These are phyloP conservation scores for Enoplosus armatus DNA, from an alignment of 2,797 vertebrate species.

Conservation along the genomic window DNA sequence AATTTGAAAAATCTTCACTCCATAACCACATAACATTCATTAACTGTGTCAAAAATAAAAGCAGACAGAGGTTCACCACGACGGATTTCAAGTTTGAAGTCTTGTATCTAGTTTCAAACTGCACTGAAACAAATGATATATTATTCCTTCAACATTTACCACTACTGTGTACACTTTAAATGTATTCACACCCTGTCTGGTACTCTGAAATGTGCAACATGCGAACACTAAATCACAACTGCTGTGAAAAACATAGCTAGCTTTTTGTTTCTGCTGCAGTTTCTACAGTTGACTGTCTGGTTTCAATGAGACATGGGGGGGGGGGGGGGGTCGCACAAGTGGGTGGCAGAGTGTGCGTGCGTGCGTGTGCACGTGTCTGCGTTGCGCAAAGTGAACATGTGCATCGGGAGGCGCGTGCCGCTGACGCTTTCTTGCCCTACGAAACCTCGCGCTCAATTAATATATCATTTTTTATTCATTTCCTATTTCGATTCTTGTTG, in stretches of 20 bases:
- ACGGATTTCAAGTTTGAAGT: not conserved
- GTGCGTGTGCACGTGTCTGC: constrained; percentile 24
- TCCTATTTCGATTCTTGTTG: no score
- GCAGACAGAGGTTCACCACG: not conserved
- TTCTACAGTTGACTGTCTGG: not conserved
- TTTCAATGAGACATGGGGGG: not conserved
- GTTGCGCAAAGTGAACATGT: not conserved
- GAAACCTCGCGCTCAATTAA: constrained; percentile 10
- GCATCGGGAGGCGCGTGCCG: constrained; percentile 1
- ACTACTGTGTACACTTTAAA: no score
- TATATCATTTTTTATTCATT: not conserved
- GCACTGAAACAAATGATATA: not conserved
- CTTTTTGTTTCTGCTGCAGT: no score
- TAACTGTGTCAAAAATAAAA: not conserved
- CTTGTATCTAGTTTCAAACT: not conserved
- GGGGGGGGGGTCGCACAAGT: constrained; percentile 23
- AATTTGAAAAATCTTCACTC: not conserved
- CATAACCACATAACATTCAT: not conserved
- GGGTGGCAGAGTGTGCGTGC: constrained; percentile 5
- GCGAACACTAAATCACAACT: not conserved
- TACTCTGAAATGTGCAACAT: no score
- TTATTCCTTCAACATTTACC: no score
- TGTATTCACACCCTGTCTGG: not conserved
- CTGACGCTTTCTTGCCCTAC: constrained; percentile 4
- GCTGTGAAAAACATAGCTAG: not conserved